Evolutionary conservation across 2,888 invertebrate genomes (phyloP), one percentile per base, ranked within the genome.

Genomic region (Phengaris arion): DNA sequence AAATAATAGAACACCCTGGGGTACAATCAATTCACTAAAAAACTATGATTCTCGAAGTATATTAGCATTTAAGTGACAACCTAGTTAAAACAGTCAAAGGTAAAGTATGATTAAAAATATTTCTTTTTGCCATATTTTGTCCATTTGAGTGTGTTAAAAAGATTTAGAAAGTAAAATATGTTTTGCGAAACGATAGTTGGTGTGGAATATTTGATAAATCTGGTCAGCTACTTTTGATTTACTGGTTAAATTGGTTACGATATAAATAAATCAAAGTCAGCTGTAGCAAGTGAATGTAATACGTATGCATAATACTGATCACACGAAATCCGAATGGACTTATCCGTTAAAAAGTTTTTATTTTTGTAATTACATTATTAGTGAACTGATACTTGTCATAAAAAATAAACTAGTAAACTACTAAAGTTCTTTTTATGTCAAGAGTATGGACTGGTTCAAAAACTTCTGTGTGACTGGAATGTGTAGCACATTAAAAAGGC

Each of bases 121-220:
- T 85, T 85, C 86, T 84, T 85, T 88, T 91, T 92, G 91, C 92
- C 92, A 92, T 93, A 93, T 92, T 93, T 92, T 89, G 84, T 84
- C 84, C 81, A 86, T 86, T 92, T 87, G 82, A 87, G 86, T 87
- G 86, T 87, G 87, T 87, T 85, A 87, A 86, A 85, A 81, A 74
- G 79, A 79, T 79, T 70, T n/a, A 57, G 70, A 75, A 59, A 59
- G 69, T 75, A 70, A 22, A 48, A 13, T 70, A 48, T n/a, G 70
- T 35, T 69, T 70, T 70, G 51, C 48, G 22, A 72, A 72, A 51
- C 12, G 75, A 70, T 70, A 57, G 75, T 54, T 35, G 70, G 57
- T 70, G 48, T 51, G 55, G 69, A 70, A 75, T 70, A 70, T 57
- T 48, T 75, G 13, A 59, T 55, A 59, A 75, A 55, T 15, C 15